Evolutionary conservation across 2,888 invertebrate genomes (phyloP), one percentile per base, ranked within the genome.

Genomic region (Lithophane ornitopus): DNA sequence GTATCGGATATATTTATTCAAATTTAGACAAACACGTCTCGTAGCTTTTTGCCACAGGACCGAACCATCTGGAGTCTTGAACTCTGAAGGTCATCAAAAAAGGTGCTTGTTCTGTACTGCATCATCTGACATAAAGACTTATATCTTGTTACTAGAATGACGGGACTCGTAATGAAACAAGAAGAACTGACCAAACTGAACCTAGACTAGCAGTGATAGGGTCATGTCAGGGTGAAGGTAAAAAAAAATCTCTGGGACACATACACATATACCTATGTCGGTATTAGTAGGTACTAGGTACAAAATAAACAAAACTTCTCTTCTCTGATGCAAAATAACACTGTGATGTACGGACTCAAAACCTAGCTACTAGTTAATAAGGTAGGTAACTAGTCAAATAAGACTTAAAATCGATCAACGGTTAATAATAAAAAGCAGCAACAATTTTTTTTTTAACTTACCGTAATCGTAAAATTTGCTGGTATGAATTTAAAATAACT

Each of bases 381-480:
- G 3, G 3, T 22, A 26, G 19, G 9, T 34, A 28, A 26, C 26
- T 61, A 44, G n/a, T 44, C 4, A 39, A 58, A 26, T 56, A 28
- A 6, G 0, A 65, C 16, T 34, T 8, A 8, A 28, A 46, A 70
- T 44, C n/a, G 8, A 34, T 58, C 7, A 28, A 68, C 0, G n/a
- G 52, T 7, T 16, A 46, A 44, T 46, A 46, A n/a, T 16, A 28
- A 22, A 8, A 54, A 62, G 49, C 28, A 28, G 0, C 7, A 28
- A 22, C 0, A 9, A 6, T 11, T 0, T 1, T 12, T 34, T n/a
- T 61, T 22, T 0, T 11, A 46, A 68, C 79, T 80, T 69, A 79
- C 79, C 80, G 74, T 79, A n/a, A 79, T 68, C 14, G 39, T 68
- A 59, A 79, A 79, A 80, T 44, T 22, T n/a, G 49, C 52, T 3